These are phyloP conservation scores for Campoletis raptor DNA, from an alignment of 2,888 invertebrate genomes.

Conservation along the genomic window DNA sequence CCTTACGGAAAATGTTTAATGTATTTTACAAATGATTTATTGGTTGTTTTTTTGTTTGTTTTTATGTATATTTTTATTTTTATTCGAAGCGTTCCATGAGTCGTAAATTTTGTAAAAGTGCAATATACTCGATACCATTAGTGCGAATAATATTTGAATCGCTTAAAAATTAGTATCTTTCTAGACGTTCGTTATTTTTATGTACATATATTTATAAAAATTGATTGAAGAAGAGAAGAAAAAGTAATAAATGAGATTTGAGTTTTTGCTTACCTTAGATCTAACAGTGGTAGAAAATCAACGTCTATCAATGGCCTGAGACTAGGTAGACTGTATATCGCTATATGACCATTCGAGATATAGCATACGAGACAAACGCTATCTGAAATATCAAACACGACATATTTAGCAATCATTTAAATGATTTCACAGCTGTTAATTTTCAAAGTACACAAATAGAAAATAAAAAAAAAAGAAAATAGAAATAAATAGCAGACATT, in stretches of 20 bases:
- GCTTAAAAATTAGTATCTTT: conserved; percentile 70
- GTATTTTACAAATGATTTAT: conserved; percentile 59
- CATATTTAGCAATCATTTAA: conserved; percentile 72
- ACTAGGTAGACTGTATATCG: conserved; percentile 98
- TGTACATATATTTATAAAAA: conserved; percentile 13
- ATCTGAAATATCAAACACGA: conserved; percentile 87
- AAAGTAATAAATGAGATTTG: neutral
- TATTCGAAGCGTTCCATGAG: conserved; percentile 51
- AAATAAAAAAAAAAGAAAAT: too few species aligned
- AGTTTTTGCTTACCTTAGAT: conserved; percentile 91
- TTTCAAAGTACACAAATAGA: too few species aligned
- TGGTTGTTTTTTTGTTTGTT: neutral
- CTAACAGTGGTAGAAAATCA: conserved; percentile 97
- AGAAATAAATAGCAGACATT: neutral
- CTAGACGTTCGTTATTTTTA: conserved; percentile 33
- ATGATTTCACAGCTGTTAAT: too few species aligned
- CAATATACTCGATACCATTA: conserved; percentile 55
- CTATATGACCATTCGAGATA: conserved; percentile 96
- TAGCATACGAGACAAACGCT: conserved; percentile 98
- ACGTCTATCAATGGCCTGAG: conserved; percentile 96
- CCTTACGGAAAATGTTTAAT: conserved; percentile 41
- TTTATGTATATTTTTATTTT: neutral
- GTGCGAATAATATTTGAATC: conserved; percentile 73
- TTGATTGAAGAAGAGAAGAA: conserved; percentile 13
- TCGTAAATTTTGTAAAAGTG: conserved; percentile 53